Conservation (phyloP, 2,888 invertebrate species). For the Epirrhoe tristata region DNA sequence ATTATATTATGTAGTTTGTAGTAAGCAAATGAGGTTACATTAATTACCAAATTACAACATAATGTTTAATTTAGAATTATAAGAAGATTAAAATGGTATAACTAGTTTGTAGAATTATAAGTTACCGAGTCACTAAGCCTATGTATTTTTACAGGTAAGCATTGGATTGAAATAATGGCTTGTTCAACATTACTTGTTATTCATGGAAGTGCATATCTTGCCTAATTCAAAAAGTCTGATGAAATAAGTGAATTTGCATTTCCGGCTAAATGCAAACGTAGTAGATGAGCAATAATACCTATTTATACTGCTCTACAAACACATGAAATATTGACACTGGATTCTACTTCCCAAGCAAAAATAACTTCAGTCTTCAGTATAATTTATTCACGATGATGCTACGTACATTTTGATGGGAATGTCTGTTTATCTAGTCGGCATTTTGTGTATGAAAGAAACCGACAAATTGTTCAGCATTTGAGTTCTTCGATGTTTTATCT, state of each 20-base stretch:
- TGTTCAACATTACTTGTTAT: conserved; percentile 6
- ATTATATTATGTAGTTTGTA: too few species aligned
- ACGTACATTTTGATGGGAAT: neutral
- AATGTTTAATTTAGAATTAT: too few species aligned
- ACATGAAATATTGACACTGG: conserved; percentile 2
- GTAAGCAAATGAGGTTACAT: too few species aligned
- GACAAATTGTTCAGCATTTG: neutral
- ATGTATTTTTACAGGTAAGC: conserved; percentile 64
- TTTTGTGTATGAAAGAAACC: neutral
- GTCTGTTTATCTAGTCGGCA: neutral
- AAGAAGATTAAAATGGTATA: too few species aligned
- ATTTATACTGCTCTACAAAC: neutral
- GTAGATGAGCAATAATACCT: conserved; percentile 2
- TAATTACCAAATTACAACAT: too few species aligned
- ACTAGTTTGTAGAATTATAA: neutral
- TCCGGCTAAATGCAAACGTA: neutral
- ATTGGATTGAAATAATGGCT: conserved; percentile 41
- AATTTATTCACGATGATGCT: conserved; percentile 8
- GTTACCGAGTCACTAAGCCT: conserved; percentile 18
- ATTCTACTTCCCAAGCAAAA: conserved; percentile 7
- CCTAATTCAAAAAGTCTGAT: neutral
- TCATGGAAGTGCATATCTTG: neutral
- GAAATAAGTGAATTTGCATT: neutral
- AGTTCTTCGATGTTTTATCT: neutral
- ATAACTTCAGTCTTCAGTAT: conserved; percentile 6